Evolutionary conservation across 2,797 vertebrate genomes (phyloP).

Genomic region (Nyctibius grandis): DNA sequence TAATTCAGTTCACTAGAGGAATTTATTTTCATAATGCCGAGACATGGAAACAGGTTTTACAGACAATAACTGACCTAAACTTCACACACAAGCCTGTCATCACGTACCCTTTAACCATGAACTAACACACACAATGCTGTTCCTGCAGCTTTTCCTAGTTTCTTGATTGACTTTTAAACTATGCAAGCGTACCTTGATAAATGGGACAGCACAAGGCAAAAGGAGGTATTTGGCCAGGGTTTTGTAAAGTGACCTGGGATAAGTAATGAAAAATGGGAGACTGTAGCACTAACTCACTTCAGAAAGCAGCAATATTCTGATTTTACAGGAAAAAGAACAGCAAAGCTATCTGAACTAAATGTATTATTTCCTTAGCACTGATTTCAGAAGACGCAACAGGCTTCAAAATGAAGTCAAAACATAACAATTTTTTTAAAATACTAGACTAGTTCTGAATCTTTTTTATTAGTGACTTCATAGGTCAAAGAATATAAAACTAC

Average conservation of each 20-base stretch:
- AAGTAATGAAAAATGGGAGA: background rate
- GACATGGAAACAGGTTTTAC: background rate
- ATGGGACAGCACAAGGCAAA: background rate
- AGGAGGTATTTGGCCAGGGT: background rate
- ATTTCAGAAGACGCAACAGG: background rate
- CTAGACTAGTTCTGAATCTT: background rate
- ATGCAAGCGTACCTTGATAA: background rate
- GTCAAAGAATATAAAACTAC: background rate
- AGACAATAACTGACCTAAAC: background rate
- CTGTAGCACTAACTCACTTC: background rate
- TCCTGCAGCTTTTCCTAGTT: background rate
- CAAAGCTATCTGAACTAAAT: background rate
- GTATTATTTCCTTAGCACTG: background rate
- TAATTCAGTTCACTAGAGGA: background rate
- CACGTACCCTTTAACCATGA: background rate
- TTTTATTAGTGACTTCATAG: background rate
- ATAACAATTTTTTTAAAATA: background rate
- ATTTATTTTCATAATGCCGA: slow-evolving; percentile 21
- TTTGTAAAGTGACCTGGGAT: background rate
- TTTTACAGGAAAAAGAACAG: background rate
- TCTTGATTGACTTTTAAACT: background rate
- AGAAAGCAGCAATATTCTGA: background rate
- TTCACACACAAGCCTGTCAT: background rate
- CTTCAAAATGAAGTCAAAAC: background rate
- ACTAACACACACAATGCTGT: background rate